A percentile compares a stretch with the other conserved stretches of the same genome.
Conservation (phyloP, 2,797 vertebrate genomes). For the Fringilla coelebs region DNA sequence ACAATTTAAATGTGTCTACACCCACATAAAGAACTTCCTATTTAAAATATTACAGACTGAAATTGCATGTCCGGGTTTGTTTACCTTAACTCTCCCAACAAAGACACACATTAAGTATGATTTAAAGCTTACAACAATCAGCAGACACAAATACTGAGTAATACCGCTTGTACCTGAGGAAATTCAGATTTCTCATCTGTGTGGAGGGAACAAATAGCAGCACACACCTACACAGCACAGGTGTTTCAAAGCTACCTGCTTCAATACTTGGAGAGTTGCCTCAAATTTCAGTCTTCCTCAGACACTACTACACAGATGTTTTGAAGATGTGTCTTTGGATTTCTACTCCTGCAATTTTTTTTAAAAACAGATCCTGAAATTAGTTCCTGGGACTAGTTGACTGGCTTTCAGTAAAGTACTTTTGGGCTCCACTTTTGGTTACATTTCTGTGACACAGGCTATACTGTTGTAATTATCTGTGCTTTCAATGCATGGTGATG, state of each 20-base stretch:
- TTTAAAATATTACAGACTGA: neutral
- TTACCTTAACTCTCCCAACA: neutral
- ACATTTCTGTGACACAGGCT: conserved; percentile 61
- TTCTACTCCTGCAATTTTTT: conserved; percentile 42
- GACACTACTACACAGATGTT: neutral
- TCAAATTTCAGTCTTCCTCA: conserved; percentile 23
- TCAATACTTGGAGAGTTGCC: neutral
- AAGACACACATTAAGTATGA: neutral
- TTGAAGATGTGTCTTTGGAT: neutral
- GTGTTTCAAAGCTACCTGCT: neutral
- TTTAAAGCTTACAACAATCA: neutral
- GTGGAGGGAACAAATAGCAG: neutral
- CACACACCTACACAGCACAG: neutral
- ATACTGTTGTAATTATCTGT: conserved; percentile 72
- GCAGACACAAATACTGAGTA: neutral
- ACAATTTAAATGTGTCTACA: neutral
- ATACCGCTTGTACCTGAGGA: neutral
- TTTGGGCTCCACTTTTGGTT: conserved; percentile 59
- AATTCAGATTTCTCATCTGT: neutral
- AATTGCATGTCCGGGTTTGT: neutral
- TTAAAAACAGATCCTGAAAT: conserved; percentile 46
- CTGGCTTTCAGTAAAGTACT: conserved; percentile 54
- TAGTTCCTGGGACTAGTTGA: conserved; percentile 51
- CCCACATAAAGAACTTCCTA: neutral
- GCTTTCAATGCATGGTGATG: conserved; percentile 65